These are phyloP conservation scores for Phylloscopus whistleri DNA, from an alignment of 2,113 vertebrate genomes.

Conservation along the genomic window DNA sequence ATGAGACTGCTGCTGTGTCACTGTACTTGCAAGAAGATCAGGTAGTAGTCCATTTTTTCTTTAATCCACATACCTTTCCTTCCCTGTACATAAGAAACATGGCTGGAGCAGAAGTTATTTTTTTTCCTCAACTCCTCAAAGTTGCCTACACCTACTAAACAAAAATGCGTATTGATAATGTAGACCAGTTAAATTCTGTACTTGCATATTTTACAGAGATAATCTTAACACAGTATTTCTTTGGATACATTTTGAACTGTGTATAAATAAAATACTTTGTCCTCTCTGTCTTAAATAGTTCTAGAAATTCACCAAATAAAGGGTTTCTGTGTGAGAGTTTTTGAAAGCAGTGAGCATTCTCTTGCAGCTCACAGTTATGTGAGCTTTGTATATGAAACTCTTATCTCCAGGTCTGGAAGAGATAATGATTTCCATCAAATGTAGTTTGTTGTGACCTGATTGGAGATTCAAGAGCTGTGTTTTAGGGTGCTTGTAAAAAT, in stretches of 20 bases:
- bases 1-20: neutral
- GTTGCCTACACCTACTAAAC: neutral
- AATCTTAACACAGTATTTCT: neutral
- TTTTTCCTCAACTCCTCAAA: neutral
- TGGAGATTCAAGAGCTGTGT: neutral
- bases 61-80: neutral
- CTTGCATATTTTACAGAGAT: neutral
- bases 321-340: neutral
- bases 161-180: neutral
- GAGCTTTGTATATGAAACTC: neutral
- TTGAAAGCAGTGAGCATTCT: neutral
- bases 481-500: neutral
- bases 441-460: neutral
- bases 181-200: neutral
- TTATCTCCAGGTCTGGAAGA: neutral
- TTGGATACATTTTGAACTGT: neutral
- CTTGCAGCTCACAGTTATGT: neutral
- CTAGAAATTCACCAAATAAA: neutral
- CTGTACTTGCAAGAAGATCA: neutral
- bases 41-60: neutral
- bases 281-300: neutral
- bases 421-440: neutral
- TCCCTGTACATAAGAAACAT: neutral
- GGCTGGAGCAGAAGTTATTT: neutral
- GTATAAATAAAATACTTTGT: neutral